These are phyloP conservation scores for Dusona sp. DNA, from an alignment of 2,888 invertebrate genomes.

Conservation along the genomic window DNA sequence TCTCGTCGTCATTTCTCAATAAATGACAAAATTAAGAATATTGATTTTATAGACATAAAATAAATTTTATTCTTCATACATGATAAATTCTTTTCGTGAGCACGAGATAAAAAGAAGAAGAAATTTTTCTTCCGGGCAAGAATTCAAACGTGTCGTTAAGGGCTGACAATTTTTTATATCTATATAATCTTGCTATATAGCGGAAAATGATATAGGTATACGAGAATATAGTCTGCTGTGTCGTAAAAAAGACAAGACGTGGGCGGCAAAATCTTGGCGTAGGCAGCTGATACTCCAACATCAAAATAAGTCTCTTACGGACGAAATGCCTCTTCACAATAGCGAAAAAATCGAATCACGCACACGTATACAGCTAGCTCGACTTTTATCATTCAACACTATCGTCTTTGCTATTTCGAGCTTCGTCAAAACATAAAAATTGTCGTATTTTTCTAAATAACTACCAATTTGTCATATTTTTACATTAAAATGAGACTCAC, in stretches of 20 bases:
- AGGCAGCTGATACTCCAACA: constrained; percentile 54
- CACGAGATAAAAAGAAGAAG: neutral
- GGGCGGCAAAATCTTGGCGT: constrained; percentile 52
- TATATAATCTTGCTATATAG: constrained; percentile 11
- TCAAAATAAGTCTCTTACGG: constrained; percentile 44
- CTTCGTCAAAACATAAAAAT: constrained; percentile 1
- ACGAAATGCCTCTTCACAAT: constrained; percentile 7
- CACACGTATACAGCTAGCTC: constrained; percentile 4
- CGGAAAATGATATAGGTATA: neutral
- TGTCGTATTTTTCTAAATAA: neutral
- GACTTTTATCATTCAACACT: neutral
- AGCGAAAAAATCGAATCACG: constrained; percentile 30
- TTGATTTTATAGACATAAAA: neutral
- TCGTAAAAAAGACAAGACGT: constrained; percentile 24
- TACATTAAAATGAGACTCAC: constrained; percentile 68
- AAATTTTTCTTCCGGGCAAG: neutral
- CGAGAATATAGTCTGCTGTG: neutral
- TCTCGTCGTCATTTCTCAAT: neutral
- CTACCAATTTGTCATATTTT: neutral
- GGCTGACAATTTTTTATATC: neutral
- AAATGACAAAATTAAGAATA: neutral
- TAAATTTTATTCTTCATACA: neutral
- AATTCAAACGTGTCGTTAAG: constrained; percentile 13
- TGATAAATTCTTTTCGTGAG: neutral
- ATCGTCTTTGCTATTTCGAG: neutral